Percentiles rank a stretch among this genome's conserved stretches.
Evolutionary conservation across 2,797 vertebrate genomes (phyloP).

Genomic region (Apogon hyalosoma): DNA sequence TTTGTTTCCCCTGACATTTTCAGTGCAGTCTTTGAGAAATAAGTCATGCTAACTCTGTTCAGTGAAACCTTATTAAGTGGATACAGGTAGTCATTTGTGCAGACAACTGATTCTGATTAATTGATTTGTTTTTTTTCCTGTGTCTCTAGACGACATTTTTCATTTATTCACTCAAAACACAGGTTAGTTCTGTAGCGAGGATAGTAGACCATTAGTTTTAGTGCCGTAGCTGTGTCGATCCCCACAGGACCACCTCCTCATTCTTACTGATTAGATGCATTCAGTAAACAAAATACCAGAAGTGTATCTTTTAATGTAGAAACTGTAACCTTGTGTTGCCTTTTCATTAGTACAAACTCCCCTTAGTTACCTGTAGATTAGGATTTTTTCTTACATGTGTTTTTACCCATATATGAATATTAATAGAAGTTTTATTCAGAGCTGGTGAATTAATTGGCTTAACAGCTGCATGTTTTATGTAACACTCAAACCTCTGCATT

Average conservation of each 20-base stretch:
- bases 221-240: conserved; percentile 48
- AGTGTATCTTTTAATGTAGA: conserved; percentile 11
- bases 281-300: conserved; percentile 23
- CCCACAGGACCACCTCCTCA: conserved; percentile 44
- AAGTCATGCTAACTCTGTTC: conserved; percentile 12
- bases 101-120: conserved; percentile 65
- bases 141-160: conserved; percentile 76
- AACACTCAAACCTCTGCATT: conserved; percentile 50
- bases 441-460: conserved; percentile 53
- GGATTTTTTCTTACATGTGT: conserved; percentile 38
- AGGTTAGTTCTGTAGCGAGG: conserved; percentile 78
- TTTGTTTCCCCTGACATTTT: conserved; percentile 8
- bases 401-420: conserved; percentile 42
- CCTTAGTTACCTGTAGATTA: conserved; percentile 31
- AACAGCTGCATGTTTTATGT: conserved; percentile 39
- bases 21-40: conserved; percentile 24
- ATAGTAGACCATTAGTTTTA: conserved; percentile 56
- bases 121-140: conserved; percentile 64
- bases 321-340: conserved; percentile 29
- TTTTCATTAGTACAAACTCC: conserved; percentile 28
- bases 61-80: conserved; percentile 32
- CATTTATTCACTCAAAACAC: conserved; percentile 77
- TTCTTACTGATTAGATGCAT: conserved; percentile 60
- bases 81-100: conserved; percentile 36
- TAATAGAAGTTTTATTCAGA: conserved; percentile 45